Base-by-base conservation (phyloP, 2,888 invertebrate genomes). In the Pherbina coryleti region DNA sequence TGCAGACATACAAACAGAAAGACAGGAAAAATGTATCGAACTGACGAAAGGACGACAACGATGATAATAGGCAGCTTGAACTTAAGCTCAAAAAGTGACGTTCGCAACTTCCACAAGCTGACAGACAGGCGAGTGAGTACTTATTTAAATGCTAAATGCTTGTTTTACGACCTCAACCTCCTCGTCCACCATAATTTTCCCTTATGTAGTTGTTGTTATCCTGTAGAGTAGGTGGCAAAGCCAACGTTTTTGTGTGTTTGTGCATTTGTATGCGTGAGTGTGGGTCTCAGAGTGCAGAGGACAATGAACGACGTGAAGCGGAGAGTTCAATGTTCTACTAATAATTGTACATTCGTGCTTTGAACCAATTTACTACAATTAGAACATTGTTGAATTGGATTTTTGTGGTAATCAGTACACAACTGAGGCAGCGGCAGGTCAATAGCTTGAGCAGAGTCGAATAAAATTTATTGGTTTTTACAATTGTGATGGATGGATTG, bases 321-420 rank as follows among this genome's bases (percentile, higher is more conserved):
- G 57, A 60, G 57, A 60, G 57, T 60, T 60, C 57, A 60, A 60
- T 60, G 57, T 60, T 60, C 57, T 28, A 60, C 25, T 60, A 60
- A 60, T 25, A 60, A 22, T 60, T 19, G 44, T 44, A 25, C 57
- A 28, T 60, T 60, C 57, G 57, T 60, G 57, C 57, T 28, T 25
- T 19, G 11, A 22, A 60, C 22, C 57, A 22, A 60, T 60, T n/a
- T 60, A 60, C 19, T 22, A 2, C 55, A 28, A 25, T 60, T 60
- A 4, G 57, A 11, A 25, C 7, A 28, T 22, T 28, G 19, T n/a
- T 19, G 22, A 60, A 60, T 60, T 60, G 25, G 19, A 14, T 22
- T 55, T 11, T 60, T 25, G 57, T 2, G 19, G 55, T 60, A 28
- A 60, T 60, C 44, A 28, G n/a, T 60, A 25, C n/a, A 25, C 9